phyloP scores from a whole-genome alignment of 2,113 vertebrate genomes.

The Mesocricetus auratus region DNA sequence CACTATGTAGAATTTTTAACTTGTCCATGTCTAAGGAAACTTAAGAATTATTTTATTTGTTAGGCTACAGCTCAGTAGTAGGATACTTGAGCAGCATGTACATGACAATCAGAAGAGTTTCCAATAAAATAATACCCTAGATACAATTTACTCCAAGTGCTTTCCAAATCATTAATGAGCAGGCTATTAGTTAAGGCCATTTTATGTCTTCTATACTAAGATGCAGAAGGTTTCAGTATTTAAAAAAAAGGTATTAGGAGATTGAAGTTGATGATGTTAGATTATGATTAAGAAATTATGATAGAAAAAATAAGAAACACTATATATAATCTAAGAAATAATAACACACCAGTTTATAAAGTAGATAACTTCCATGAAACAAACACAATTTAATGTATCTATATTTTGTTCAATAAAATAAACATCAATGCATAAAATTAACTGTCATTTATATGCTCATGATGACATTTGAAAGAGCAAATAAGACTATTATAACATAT shows the following conservation, averaged over 20 bases:
- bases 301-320: constrained; percentile 43
- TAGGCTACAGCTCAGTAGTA: background rate
- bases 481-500: background rate
- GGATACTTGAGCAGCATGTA: background rate
- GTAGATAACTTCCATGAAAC: constrained; percentile 31
- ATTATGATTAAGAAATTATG: constrained; percentile 64
- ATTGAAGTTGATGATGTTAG: constrained; percentile 71
- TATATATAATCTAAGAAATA: constrained; percentile 22
- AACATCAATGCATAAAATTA: background rate
- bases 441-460: background rate
- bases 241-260: constrained; percentile 61
- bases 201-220: constrained; percentile 48
- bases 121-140: background rate
- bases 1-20: background rate
- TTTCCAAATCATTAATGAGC: constrained; percentile 82
- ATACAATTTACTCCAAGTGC: constrained; percentile 27
- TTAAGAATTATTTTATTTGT: background rate
- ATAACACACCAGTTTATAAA: background rate
- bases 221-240: constrained; percentile 60
- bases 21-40: background rate
- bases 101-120: too few species aligned
- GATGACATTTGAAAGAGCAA: background rate
- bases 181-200: constrained; percentile 61
- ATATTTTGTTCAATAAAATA: background rate
- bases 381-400: background rate